Conservation (phyloP, 1,140 invertebrate genomes). For the Hestina assimilis region DNA sequence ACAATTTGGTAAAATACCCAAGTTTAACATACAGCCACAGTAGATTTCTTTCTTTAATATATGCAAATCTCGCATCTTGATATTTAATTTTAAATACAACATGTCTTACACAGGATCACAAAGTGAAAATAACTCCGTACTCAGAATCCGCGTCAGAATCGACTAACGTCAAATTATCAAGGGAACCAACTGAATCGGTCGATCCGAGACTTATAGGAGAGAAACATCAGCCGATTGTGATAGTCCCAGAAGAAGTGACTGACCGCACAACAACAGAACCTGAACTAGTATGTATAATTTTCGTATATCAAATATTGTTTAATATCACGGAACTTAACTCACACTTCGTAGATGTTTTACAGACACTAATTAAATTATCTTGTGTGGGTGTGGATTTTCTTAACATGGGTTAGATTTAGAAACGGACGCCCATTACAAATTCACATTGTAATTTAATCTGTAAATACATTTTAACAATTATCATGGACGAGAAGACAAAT, state of each 20-base stretch:
- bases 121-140: conserved; percentile 62
- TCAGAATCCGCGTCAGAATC: conserved; percentile 52
- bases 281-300: conserved; percentile 39
- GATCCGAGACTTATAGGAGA: conserved; percentile 38
- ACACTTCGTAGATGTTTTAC: conserved; percentile 41
- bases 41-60: conserved; percentile 13
- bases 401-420: conserved; percentile 52
- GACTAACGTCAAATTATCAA: conserved; percentile 40
- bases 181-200: conserved; percentile 29
- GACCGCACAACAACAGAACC: conserved; percentile 63
- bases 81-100: background rate
- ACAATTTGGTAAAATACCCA: conserved; percentile 15
- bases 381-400: conserved; percentile 45
- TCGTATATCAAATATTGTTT: conserved; percentile 29
- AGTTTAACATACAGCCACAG: conserved; percentile 10
- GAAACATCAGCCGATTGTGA: conserved; percentile 31
- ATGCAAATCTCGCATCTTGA: background rate
- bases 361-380: conserved; percentile 39
- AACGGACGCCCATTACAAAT: conserved; percentile 31
- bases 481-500: conserved; percentile 16
- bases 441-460: conserved; percentile 44
- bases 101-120: conserved; percentile 42
- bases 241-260: conserved; percentile 41
- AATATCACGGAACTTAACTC: conserved; percentile 28
- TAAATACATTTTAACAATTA: conserved; percentile 59